A percentile compares a stretch with the other conserved stretches of the same genome.
Evolutionary conservation across 2,113 vertebrate genomes (phyloP).

Genomic region (Microcebus jonahi): DNA sequence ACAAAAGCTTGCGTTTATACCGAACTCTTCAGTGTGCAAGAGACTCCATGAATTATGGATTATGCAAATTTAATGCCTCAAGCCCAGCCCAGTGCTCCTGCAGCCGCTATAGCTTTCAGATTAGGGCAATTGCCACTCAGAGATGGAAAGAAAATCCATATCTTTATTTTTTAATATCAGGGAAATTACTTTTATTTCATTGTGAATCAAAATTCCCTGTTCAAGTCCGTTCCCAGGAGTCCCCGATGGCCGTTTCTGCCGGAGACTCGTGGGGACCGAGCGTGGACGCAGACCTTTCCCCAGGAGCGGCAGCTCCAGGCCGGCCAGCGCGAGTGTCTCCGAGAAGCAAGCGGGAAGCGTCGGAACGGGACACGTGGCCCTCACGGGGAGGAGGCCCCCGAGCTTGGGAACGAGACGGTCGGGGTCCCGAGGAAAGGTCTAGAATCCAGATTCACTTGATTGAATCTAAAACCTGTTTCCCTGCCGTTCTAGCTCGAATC

Average conservation of each 20-base stretch:
- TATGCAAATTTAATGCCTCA: rapidly evolving
- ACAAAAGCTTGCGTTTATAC: rapidly evolving
- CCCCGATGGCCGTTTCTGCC: neutral
- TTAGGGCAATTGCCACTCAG: neutral
- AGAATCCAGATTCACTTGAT: neutral
- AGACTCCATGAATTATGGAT: rapidly evolving
- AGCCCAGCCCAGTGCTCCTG: neutral
- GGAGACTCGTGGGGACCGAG: no score
- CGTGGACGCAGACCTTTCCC: neutral
- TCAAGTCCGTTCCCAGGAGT: neutral
- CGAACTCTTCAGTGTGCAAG: rapidly evolving
- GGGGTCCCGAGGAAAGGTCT: rapidly evolving
- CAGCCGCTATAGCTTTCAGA: neutral
- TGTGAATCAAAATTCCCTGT: neutral
- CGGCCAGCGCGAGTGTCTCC: rapidly evolving
- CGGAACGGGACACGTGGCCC: no score
- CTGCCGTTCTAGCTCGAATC: neutral
- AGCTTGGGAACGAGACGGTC: rapidly evolving
- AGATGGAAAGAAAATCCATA: neutral
- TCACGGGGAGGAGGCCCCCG: rapidly evolving
- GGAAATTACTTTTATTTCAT: neutral
- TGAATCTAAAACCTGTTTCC: rapidly evolving
- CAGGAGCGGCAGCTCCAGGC: rapidly evolving
- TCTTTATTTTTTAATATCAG: neutral
- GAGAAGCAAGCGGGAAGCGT: no score